Conservation (phyloP, 2,797 vertebrate genomes). For the Todus mexicanus region DNA sequence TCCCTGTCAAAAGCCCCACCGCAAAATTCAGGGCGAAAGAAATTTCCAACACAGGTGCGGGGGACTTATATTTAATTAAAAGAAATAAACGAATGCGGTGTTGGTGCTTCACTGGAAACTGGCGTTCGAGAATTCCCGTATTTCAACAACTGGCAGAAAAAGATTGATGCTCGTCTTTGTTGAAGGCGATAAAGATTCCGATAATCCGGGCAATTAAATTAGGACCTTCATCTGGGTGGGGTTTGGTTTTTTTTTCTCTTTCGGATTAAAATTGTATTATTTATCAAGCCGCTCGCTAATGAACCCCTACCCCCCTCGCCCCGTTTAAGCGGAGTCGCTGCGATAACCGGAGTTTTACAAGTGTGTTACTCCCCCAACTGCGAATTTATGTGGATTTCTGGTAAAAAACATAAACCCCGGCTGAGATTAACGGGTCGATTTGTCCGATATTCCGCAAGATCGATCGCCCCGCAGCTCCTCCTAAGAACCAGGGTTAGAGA, state of each 20-base stretch:
- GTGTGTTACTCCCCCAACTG: not conserved
- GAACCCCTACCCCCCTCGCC: not conserved
- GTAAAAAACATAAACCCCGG: not conserved
- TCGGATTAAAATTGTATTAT: not conserved
- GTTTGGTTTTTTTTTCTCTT: no score
- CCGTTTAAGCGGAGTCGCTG: not conserved
- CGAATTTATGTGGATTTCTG: not conserved
- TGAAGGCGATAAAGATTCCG: not conserved
- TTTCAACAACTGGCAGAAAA: not conserved
- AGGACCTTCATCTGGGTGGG: accelerated
- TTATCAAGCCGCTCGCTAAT: not conserved
- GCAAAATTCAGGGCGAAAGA: not conserved
- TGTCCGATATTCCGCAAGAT: not conserved
- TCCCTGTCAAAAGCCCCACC: not conserved
- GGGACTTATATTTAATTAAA: not conserved
- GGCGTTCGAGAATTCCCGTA: not conserved
- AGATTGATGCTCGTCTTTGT: not conserved
- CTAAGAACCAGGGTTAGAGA: not conserved
- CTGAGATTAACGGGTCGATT: not conserved
- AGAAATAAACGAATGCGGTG: not conserved
- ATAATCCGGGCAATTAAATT: not conserved
- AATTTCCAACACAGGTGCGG: not conserved
- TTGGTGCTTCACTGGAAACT: not conserved
- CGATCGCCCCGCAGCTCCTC: not conserved
- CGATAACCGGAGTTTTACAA: not conserved